Evolutionary conservation across 2,888 invertebrate genomes (phyloP), one percentile per base, ranked within the genome.

Genomic region (Drosophila stalkeri): DNA sequence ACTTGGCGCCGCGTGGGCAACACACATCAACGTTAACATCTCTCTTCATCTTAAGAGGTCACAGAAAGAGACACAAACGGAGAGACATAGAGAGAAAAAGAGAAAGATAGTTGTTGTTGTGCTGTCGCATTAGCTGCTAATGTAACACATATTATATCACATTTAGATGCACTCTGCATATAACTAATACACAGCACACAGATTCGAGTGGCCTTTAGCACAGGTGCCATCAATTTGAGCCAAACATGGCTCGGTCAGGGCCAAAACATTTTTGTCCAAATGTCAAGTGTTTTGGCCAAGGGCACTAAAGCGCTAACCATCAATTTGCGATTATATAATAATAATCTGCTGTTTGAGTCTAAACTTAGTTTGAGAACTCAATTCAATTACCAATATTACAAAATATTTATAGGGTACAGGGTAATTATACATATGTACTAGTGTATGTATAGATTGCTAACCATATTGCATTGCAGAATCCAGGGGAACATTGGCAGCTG

Each of bases 1-100:
- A 86, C 85, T 88, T 83, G 57, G 43, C n/a, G 46, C 18, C 49
- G 82, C 75, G 84, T 81, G 73, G 81, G 82, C 67, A 71, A 66
- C 63, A 64, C 49, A 64, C 55, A 61, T 69, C 55, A 66, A 55
- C 66, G 49, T 70, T 69, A 71, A 70, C 64, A 69, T 68, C 70
- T 72, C 74, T 72, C 76, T 78, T 80, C 67, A 74, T 69, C 71
- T 71, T 18, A 11, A 49, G 79, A 74, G 79, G 77, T 67, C 79
- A 66, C 37, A n/a, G 27, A 23, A 18, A 11, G 6, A 41, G 33
- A 33, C 27, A 61, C 18, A 18, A 12, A 12, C 2, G 2, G 12
- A 46, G 23, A 46, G 20, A 7, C 7, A 14, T 20, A 63, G 12
- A 49, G 43, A 59, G 39, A 27, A 16, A 41, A 16, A 49, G 14